A percentile compares a stretch with the other conserved stretches of the same genome.
Evolutionary conservation across 2,113 vertebrate species (phyloP).

Genomic region (Conger conger): DNA sequence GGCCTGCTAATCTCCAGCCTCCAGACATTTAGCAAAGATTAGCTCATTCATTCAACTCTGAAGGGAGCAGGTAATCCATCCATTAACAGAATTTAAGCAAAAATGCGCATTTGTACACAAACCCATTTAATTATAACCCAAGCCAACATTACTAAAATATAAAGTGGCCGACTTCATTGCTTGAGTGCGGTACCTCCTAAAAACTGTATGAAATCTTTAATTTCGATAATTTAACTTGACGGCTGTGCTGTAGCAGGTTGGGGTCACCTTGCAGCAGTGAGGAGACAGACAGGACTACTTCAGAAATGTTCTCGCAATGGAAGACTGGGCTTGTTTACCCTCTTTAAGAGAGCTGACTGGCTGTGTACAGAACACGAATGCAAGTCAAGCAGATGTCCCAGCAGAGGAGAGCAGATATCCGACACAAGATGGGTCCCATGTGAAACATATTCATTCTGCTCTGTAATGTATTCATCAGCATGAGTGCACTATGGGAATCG

Average conservation of each 20-base stretch:
- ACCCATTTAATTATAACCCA: slow-evolving; percentile 8
- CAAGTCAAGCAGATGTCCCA: background rate
- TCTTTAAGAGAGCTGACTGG: background rate
- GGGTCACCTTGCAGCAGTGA: background rate
- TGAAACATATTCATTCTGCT: background rate
- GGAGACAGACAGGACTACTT: background rate
- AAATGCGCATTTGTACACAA: background rate
- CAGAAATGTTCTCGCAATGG: background rate
- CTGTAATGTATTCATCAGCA: background rate
- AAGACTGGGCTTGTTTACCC: background rate
- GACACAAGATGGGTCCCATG: background rate
- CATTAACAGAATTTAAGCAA: slow-evolving; percentile 27
- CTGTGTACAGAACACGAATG: background rate
- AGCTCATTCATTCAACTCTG: slow-evolving; percentile 27
- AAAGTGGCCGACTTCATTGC: background rate
- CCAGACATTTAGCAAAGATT: slow-evolving; percentile 34
- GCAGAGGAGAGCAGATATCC: background rate
- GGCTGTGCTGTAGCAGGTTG: background rate
- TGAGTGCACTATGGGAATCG: background rate
- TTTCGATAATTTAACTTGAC: background rate
- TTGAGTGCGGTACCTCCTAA: background rate
- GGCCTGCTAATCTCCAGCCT: slow-evolving; percentile 26
- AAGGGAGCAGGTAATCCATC: slow-evolving; percentile 30
- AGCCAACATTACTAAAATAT: background rate
- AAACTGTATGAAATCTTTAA: background rate